These are phyloP conservation scores for Tetrax tetrax DNA, from an alignment of 2,113 vertebrate genomes.

Conservation along the genomic window DNA sequence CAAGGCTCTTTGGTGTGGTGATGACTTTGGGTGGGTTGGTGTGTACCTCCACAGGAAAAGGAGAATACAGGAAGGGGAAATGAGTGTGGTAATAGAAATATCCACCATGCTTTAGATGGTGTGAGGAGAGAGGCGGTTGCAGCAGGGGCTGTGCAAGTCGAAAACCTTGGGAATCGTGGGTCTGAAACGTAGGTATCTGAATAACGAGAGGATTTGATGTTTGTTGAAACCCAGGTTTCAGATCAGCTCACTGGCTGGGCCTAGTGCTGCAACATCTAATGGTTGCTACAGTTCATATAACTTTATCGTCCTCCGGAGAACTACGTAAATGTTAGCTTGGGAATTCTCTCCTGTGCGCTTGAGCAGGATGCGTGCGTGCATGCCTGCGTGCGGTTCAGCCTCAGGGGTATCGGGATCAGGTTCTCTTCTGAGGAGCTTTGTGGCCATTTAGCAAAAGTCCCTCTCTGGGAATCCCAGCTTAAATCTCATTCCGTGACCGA, in stretches of 20 bases:
- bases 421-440: not conserved
- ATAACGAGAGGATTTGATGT: not conserved
- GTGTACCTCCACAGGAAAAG: not conserved
- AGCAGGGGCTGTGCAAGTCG: rapidly evolving
- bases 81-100: not conserved
- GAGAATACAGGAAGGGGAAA: not conserved
- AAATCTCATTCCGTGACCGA: not conserved
- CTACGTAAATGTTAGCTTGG: not conserved
- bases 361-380: not conserved
- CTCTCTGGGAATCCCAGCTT: not conserved
- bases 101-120: not conserved
- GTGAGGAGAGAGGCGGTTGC: rapidly evolving
- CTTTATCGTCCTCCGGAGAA: not conserved
- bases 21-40: not conserved
- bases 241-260: not conserved
- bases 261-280: not conserved
- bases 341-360: rapidly evolving
- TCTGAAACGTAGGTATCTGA: not conserved
- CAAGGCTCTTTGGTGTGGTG: rapidly evolving
- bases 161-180: rapidly evolving
- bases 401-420: rapidly evolving
- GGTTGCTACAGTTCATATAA: not conserved
- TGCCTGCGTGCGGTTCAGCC: rapidly evolving
- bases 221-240: not conserved
- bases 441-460: not conserved